phyloP scores from a whole-genome alignment of 2,113 vertebrate genomes.

The Piprites chloris region DNA sequence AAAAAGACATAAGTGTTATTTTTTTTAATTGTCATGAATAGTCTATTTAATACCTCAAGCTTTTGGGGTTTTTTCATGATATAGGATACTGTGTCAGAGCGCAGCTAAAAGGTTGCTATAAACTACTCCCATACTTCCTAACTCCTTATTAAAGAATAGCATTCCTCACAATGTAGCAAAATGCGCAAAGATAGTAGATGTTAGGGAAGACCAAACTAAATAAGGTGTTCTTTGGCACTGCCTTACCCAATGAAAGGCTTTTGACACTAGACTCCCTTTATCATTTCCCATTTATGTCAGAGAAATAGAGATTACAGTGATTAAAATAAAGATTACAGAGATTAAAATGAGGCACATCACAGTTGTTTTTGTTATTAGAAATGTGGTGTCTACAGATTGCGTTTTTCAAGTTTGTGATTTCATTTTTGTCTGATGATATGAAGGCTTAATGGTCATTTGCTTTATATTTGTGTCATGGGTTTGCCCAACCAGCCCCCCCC shows the following conservation, averaged over 20 bases:
- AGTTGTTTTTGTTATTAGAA: background rate
- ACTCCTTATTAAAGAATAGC: background rate
- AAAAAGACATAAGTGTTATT: background rate
- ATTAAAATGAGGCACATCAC: background rate
- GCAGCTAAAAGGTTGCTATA: background rate
- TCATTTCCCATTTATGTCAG: background rate
- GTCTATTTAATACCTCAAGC: background rate
- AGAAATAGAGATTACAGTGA: background rate
- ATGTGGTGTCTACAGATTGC: background rate
- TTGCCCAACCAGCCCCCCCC: too few species aligned
- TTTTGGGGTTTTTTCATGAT: background rate
- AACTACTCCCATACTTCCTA: background rate
- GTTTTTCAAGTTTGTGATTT: background rate
- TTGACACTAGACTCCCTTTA: background rate
- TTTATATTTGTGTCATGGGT: too few species aligned
- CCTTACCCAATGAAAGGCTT: background rate
- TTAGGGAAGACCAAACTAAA: background rate
- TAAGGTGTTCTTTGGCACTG: background rate
- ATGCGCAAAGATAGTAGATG: background rate
- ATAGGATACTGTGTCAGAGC: background rate
- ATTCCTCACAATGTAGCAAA: background rate
- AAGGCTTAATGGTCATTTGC: background rate
- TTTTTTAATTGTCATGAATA: background rate
- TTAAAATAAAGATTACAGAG: background rate
- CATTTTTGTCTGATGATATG: background rate